Evolutionary conservation across 2,888 invertebrate genomes (phyloP).

Genomic region (Nomada ruficornis): DNA sequence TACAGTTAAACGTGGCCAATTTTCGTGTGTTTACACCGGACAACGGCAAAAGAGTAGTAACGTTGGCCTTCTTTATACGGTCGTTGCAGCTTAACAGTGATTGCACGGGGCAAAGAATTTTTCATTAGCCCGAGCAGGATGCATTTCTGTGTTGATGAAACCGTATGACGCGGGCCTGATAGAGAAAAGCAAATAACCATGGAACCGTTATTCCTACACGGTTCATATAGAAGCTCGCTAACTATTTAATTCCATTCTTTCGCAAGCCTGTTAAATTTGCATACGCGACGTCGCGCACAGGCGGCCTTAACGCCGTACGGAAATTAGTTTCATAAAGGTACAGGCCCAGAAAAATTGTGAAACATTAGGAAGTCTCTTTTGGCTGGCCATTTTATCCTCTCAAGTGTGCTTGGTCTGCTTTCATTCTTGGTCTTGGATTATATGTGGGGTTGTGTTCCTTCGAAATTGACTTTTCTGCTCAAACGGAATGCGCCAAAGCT

Average conservation of each 20-base stretch:
- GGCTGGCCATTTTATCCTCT: neutral
- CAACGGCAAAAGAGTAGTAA: neutral
- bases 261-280: constrained; percentile 54
- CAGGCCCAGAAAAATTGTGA: constrained; percentile 50
- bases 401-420: neutral
- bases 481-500: constrained; percentile 40
- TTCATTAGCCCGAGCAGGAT: constrained; percentile 43
- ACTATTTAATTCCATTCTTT: constrained; percentile 63
- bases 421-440: neutral
- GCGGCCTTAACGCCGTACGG: constrained; percentile 5
- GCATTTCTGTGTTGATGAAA: neutral
- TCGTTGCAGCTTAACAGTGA: constrained; percentile 20
- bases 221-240: constrained; percentile 48
- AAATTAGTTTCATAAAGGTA: constrained; percentile 55
- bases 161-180: neutral
- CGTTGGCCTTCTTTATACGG: constrained; percentile 1
- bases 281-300: constrained; percentile 49
- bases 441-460: neutral
- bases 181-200: constrained; percentile 36
- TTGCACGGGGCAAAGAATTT: constrained; percentile 49
- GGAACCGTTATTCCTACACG: constrained; percentile 24
- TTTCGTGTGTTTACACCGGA: neutral
- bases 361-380: constrained; percentile 64
- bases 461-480: constrained; percentile 36
- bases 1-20: constrained; percentile 21